A percentile compares a stretch with the other conserved stretches of the same genome.
Conservation (phyloP, 1,140 invertebrate genomes). For the Acromyrmex charruanus region DNA sequence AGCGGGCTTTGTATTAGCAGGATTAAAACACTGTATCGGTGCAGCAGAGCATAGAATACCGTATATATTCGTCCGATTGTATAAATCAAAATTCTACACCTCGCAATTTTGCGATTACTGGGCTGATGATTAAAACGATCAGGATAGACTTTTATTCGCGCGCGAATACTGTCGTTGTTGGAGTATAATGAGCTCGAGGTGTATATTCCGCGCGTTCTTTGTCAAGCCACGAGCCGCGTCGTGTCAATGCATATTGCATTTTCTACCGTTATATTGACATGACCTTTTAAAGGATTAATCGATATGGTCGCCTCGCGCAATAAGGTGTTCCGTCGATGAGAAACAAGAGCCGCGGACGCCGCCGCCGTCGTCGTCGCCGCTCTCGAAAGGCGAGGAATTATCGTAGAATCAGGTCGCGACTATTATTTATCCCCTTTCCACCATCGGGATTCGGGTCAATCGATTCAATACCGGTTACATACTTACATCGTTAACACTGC, state of each 20-base stretch:
- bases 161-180: slow-evolving; percentile 5
- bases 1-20: not conserved
- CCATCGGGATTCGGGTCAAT: slow-evolving; percentile 46
- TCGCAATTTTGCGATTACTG: not conserved
- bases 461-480: slow-evolving; percentile 57
- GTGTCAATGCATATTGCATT: slow-evolving; percentile 62
- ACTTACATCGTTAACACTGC: slow-evolving; percentile 55
- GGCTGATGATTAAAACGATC: slow-evolving; percentile 23
- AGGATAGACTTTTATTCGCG: slow-evolving; percentile 19
- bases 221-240: slow-evolving; percentile 43
- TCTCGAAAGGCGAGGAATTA: slow-evolving; percentile 62
- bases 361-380: slow-evolving; percentile 23
- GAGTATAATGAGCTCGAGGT: slow-evolving; percentile 51
- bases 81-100: slow-evolving; percentile 32
- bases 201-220: slow-evolving; percentile 50
- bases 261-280: slow-evolving; percentile 64
- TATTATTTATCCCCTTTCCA: slow-evolving; percentile 62
- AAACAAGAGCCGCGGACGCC: slow-evolving; percentile 43
- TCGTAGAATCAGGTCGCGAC: slow-evolving; percentile 48
- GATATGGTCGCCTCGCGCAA: slow-evolving; percentile 56
- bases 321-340: slow-evolving; percentile 59
- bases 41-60: not conserved
- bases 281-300: slow-evolving; percentile 66
- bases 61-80: too few species aligned
- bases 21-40: not conserved